phyloP scores from a whole-genome alignment of 2,113 vertebrate genomes.

The Datnioides undecimradiatus region DNA sequence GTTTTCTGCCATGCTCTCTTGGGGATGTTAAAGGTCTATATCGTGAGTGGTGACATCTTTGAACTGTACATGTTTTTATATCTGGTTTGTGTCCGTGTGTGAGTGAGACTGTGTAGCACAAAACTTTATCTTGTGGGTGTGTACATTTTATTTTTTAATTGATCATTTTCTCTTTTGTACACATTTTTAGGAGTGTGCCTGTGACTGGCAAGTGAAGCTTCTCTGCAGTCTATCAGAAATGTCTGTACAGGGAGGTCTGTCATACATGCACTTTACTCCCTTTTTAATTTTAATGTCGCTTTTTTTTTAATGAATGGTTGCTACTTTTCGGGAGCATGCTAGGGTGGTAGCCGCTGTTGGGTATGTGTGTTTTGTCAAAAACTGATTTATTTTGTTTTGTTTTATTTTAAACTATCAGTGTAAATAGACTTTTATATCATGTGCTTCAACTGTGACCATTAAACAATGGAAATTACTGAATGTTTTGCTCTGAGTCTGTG shows the following conservation, averaged over 20 bases:
- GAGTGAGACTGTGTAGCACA: constrained; percentile 73
- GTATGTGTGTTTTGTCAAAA: constrained; percentile 63
- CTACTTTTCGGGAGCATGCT: constrained; percentile 76
- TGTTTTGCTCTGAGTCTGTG: constrained; percentile 29
- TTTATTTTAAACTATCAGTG: constrained; percentile 78
- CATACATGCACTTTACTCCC: constrained; percentile 98
- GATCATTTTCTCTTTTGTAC: constrained; percentile 64
- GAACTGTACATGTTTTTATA: constrained; percentile 64
- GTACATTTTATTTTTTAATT: constrained; percentile 49
- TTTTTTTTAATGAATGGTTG: constrained; percentile 69
- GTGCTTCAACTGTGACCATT: constrained; percentile 86
- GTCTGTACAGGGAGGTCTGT: constrained; percentile 87
- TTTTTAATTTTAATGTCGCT: constrained; percentile 70
- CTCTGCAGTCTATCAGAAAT: constrained; percentile 70
- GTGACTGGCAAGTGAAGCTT: constrained; percentile 76
- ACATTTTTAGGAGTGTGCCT: constrained; percentile 71
- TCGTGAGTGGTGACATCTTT: constrained; percentile 63
- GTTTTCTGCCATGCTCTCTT: constrained; percentile 48
- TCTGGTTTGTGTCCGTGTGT: constrained; percentile 56
- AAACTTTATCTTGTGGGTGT: constrained; percentile 64
- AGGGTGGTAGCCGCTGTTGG: constrained; percentile 61
- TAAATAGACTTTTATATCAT: constrained; percentile 83
- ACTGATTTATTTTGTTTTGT: constrained; percentile 18
- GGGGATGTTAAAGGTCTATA: constrained; percentile 67
- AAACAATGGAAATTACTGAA: constrained; percentile 70